Conservation (phyloP, 2,888 invertebrate genomes). For the Limnephilus lunatus region DNA sequence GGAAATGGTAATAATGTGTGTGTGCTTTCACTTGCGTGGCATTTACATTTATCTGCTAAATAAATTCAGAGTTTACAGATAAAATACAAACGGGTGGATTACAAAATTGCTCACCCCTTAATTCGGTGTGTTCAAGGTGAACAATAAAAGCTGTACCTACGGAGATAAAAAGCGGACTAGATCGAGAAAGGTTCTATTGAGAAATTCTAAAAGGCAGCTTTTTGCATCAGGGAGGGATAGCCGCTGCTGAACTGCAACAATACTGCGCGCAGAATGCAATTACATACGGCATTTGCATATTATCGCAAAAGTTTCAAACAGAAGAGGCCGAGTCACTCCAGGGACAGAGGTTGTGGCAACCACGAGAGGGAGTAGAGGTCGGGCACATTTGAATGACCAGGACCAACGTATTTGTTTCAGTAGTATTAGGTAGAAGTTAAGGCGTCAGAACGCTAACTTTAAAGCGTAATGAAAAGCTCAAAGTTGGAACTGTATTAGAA, state of each 20-base stretch:
- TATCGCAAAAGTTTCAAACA: slow-evolving; percentile 65
- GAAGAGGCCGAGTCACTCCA: slow-evolving; percentile 21
- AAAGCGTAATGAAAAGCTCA: neutral
- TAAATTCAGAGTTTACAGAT: neutral
- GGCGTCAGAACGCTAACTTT: neutral
- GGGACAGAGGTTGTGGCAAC: slow-evolving; percentile 13
- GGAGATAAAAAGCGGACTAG: neutral
- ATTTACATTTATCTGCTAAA: neutral
- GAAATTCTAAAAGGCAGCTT: neutral
- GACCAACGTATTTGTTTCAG: neutral
- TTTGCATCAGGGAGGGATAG: slow-evolving; percentile 12
- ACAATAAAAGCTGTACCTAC: neutral
- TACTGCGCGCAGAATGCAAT: slow-evolving; percentile 65
- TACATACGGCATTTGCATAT: slow-evolving; percentile 66
- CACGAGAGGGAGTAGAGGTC: neutral
- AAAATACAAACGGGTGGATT: neutral
- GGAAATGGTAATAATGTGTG: neutral
- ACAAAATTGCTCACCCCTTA: neutral
- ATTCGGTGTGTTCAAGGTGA: neutral
- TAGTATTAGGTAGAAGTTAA: neutral
- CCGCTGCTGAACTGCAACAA: slow-evolving; percentile 59
- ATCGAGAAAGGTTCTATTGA: slow-evolving; percentile 22
- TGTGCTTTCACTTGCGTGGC: neutral
- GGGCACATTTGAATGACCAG: neutral
- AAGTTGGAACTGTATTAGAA: neutral